Conservation (phyloP, 2,797 vertebrate genomes). For the Emys orbicularis region DNA sequence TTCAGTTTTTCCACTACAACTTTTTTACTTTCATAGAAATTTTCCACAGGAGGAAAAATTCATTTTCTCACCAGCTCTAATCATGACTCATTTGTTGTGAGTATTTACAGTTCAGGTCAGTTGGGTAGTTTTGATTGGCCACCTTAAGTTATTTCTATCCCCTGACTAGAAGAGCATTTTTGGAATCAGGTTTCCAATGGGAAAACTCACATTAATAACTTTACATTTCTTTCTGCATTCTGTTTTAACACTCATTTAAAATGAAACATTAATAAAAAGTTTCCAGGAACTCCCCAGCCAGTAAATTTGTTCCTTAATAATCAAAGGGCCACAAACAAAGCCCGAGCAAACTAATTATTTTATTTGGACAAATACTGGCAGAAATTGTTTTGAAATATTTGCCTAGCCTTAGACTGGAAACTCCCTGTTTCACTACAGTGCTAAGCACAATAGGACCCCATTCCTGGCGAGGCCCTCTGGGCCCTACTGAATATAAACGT, state of each 20-base stretch:
- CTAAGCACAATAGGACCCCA: not conserved
- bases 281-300: not conserved
- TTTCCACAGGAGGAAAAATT: not conserved
- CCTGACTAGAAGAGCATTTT: not conserved
- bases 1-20: not conserved
- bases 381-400: not conserved
- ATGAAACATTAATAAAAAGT: not conserved
- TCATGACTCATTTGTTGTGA: not conserved
- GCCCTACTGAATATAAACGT: not conserved
- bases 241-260: not conserved
- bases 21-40: not conserved
- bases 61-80: not conserved
- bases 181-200: not conserved
- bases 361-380: not conserved
- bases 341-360: not conserved
- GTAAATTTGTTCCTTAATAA: not conserved
- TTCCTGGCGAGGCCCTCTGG: not conserved
- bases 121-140: not conserved
- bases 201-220: not conserved
- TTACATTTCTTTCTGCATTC: not conserved
- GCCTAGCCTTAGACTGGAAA: not conserved
- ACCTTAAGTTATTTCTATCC: accelerated
- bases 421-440: not conserved
- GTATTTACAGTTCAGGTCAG: not conserved
- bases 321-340: not conserved